These are phyloP conservation scores for Thamnophis elegans DNA, from an alignment of 2,797 vertebrate genomes.

Conservation along the genomic window DNA sequence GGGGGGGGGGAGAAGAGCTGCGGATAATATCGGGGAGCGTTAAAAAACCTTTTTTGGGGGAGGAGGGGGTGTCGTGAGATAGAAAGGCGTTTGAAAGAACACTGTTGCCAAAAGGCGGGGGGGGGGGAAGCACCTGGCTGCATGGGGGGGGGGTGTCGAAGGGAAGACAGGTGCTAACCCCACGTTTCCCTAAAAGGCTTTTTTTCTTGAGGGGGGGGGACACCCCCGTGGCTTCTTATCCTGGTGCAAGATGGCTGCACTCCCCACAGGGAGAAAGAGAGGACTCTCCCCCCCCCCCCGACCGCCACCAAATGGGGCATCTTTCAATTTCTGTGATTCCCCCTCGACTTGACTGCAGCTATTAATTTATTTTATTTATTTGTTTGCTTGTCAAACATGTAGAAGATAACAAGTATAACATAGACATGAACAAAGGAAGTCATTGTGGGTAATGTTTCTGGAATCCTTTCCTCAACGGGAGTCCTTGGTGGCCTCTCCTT, in stretches of 20 bases:
- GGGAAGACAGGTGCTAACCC: background rate
- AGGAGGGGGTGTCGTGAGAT: background rate
- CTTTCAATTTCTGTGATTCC: background rate
- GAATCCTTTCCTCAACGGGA: background rate
- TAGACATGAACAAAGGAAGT: too few species aligned
- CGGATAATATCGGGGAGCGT: background rate
- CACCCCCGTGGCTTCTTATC: background rate
- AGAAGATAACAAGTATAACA: too few species aligned
- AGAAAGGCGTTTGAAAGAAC: background rate
- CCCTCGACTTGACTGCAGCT: background rate
- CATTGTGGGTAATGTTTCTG: background rate
- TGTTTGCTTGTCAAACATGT: too few species aligned
- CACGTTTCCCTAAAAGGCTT: background rate
- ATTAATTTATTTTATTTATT: too few species aligned
- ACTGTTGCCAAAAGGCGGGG: background rate
- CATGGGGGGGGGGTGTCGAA: background rate
- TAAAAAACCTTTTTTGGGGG: background rate
- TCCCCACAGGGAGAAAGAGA: background rate
- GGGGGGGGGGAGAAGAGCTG: background rate
- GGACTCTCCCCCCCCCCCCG: accelerated
- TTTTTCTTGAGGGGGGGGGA: background rate
- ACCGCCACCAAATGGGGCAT: background rate
- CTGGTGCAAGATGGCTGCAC: background rate
- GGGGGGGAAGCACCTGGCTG: too few species aligned
- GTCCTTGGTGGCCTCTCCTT: background rate